These are phyloP conservation scores for Sparidentex hasta DNA, from an alignment of 2,797 vertebrate species.

Conservation along the genomic window DNA sequence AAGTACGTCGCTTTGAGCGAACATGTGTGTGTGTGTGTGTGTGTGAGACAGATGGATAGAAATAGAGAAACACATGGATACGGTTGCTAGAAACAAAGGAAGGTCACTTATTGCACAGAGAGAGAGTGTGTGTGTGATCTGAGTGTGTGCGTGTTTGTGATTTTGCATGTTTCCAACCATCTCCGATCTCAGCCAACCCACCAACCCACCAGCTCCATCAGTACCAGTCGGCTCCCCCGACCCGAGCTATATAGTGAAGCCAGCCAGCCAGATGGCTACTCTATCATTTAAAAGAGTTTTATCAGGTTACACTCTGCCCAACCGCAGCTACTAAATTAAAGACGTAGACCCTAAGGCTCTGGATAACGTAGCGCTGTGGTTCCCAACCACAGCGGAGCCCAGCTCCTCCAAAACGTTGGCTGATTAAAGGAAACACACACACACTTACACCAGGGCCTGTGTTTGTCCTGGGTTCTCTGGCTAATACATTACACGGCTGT, in stretches of 20 bases:
- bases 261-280: slow-evolving; percentile 82
- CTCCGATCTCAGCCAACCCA: slow-evolving; percentile 62
- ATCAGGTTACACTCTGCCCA: slow-evolving; percentile 85
- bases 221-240: slow-evolving; percentile 69
- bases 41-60: slow-evolving; percentile 29
- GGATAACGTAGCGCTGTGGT: slow-evolving; percentile 74
- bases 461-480: slow-evolving; percentile 59
- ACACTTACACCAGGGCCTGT: slow-evolving; percentile 56
- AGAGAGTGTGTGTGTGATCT: slow-evolving; percentile 29
- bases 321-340: slow-evolving; percentile 86
- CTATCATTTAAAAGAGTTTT: slow-evolving; percentile 87
- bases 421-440: slow-evolving; percentile 79
- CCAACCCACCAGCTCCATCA: slow-evolving; percentile 73
- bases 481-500: slow-evolving; percentile 69
- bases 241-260: slow-evolving; percentile 64
- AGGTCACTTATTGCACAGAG: slow-evolving; percentile 30
- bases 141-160: slow-evolving; percentile 34
- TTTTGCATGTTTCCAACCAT: slow-evolving; percentile 74
- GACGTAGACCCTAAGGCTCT: slow-evolving; percentile 75
- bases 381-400: slow-evolving; percentile 68
- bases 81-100: slow-evolving; percentile 65
- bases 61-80: slow-evolving; percentile 61
- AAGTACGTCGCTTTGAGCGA: slow-evolving; percentile 87
- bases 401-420: slow-evolving; percentile 71
- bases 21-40: slow-evolving; percentile 22